These are phyloP conservation scores for Shargacucullia verbasci DNA, from an alignment of 2,888 invertebrate genomes.

Conservation along the genomic window DNA sequence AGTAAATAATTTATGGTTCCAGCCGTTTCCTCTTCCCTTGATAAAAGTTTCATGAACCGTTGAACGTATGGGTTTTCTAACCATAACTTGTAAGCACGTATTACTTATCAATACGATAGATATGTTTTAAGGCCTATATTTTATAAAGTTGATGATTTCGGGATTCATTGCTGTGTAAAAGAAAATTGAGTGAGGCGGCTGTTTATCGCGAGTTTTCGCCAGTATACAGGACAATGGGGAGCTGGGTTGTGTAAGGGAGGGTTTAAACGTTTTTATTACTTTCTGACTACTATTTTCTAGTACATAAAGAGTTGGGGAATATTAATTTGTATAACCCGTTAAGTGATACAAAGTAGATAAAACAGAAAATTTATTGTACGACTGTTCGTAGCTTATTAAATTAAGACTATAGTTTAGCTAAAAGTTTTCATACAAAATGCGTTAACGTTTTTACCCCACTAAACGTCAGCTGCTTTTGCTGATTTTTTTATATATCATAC, in stretches of 20 bases:
- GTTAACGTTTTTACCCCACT: too few relatives aligned
- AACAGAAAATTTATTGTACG: too few relatives aligned
- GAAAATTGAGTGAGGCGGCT: constrained; percentile 31
- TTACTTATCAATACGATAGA: constrained; percentile 55
- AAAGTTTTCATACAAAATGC: too few relatives aligned
- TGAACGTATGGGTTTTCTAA: constrained; percentile 59
- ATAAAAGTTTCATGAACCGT: constrained; percentile 66
- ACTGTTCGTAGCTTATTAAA: too few relatives aligned
- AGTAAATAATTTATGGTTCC: constrained; percentile 67
- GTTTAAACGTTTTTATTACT: too few relatives aligned
- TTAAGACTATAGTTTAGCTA: too few relatives aligned
- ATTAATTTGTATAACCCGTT: too few relatives aligned
- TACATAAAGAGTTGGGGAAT: too few relatives aligned
- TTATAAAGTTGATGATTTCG: constrained; percentile 52
- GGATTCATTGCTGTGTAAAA: constrained; percentile 45
- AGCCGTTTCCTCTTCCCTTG: constrained; percentile 52
- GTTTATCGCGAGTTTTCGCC: constrained; percentile 10
- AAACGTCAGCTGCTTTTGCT: too few relatives aligned
- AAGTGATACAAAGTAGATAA: too few relatives aligned
- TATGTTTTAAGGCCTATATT: constrained; percentile 45
- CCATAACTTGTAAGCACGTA: constrained; percentile 55
- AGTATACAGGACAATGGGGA: background rate
- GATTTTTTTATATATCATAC: too few relatives aligned
- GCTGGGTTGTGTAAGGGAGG: background rate
- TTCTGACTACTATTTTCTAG: too few relatives aligned